These are phyloP conservation scores for Gnathonemus longibarbis DNA, from an alignment of 2,113 vertebrate species.

Conservation along the genomic window DNA sequence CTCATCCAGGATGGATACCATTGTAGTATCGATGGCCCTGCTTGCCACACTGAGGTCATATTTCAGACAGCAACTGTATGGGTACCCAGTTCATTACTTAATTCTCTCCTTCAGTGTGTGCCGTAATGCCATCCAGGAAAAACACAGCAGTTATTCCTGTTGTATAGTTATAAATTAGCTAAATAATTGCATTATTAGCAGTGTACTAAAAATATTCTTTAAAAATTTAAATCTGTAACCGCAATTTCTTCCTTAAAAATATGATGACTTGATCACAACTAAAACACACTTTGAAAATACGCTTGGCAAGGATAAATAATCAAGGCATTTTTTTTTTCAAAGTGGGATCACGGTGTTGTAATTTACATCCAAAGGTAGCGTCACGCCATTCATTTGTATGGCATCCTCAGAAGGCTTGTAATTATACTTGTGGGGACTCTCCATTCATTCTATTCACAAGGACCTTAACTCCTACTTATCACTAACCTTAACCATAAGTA, in stretches of 20 bases:
- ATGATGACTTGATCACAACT: neutral
- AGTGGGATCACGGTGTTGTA: neutral
- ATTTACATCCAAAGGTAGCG: neutral
- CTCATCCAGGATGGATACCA: neutral
- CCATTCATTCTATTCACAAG: no score
- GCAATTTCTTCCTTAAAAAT: neutral
- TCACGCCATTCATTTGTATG: neutral
- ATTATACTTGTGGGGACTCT: no score
- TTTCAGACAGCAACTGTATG: neutral
- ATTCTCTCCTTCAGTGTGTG: neutral
- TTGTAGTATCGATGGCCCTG: neutral
- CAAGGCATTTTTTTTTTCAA: neutral
- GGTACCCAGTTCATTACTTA: neutral
- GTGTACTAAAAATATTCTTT: neutral
- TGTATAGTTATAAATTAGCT: neutral
- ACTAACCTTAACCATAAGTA: no score
- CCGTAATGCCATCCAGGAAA: neutral
- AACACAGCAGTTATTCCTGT: neutral
- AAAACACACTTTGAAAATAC: neutral
- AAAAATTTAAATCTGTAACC: neutral
- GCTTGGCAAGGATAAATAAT: neutral
- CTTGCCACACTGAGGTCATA: neutral
- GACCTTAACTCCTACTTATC: no score
- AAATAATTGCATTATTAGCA: neutral
- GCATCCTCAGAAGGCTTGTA: neutral